Evolutionary conservation across 2,888 invertebrate genomes (phyloP), one percentile per base, ranked within the genome.

Genomic region (Seira ritae): DNA sequence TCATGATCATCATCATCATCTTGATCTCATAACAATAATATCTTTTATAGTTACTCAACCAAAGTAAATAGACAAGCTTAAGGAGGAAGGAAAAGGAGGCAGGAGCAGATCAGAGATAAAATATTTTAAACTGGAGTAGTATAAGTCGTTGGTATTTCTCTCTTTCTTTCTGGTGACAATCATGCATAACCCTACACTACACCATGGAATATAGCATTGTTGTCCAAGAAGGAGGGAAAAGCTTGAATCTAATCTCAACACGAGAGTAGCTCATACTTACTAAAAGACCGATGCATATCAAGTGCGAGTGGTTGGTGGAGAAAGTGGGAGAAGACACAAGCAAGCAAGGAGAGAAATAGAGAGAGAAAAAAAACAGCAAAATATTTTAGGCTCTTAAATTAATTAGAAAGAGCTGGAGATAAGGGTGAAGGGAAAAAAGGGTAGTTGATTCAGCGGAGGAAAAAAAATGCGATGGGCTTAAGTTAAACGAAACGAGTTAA

Each of bases 321-420:
- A 8, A n/a, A 67, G 23, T 23, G 46, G 20, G 23, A 73, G 50
- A 12, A 62, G 62, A 31, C 17, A 24, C 42, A 42, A 6, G 37
- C 31, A 66, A 4, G 68, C 31, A 8, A 31, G 8, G 31, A 69
- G 42, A 68, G 68, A 68, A 22, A 68, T 68, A 68, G 42, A 46
- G 10, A 69, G 22, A 17, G 69, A 69, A 68, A 31, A 24, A 24
- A 22, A 66, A 65, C 62, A 31, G 77, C 37, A 70, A 68, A 50
- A 67, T 55, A 69, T 82, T 81, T 82, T 85, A 78, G 84, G 85
- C 85, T 87, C 87, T 87, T 85, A 87, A 89, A 89, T 89, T 88
- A 89, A 89, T 89, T 89, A 89, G 86, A 88, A 89, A 88, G 87
- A 89, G 86, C 76, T 72, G 72, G 70, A 87, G 86, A 87, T 87